phyloP scores from a whole-genome alignment of 2,888 invertebrate species.

The Encarsia formosa region DNA sequence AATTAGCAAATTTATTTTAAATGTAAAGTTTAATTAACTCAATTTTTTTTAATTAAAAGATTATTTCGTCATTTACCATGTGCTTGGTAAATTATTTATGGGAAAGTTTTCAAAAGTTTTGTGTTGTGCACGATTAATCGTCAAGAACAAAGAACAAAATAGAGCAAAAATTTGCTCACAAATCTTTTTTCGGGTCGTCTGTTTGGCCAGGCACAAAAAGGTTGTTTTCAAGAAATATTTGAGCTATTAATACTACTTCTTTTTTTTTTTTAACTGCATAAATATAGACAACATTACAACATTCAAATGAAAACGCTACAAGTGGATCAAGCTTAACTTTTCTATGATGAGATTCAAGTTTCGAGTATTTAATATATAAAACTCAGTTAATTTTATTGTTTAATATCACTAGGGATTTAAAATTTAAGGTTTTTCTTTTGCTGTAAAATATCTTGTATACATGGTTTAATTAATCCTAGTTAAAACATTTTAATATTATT shows the following conservation, averaged over 20 bases:
- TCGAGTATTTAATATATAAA: slow-evolving; percentile 6
- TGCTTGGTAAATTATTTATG: slow-evolving; percentile 18
- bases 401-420: slow-evolving; percentile 9
- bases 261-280: slow-evolving; percentile 8
- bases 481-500: slow-evolving; percentile 7
- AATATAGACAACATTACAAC: slow-evolving; percentile 3
- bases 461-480: slow-evolving; percentile 4
- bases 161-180: slow-evolving; percentile 16
- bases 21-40: too few relatives aligned
- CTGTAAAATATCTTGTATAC: slow-evolving; percentile 8
- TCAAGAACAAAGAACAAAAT: slow-evolving; percentile 14
- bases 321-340: slow-evolving; percentile 22
- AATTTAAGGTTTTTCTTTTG: slow-evolving; percentile 14
- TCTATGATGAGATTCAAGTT: slow-evolving; percentile 10
- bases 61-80: too few relatives aligned
- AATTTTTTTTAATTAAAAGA: too few relatives aligned
- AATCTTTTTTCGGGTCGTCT: slow-evolving; percentile 7
- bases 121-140: slow-evolving; percentile 16
- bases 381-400: too few relatives aligned
- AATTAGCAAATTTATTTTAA: too few relatives aligned
- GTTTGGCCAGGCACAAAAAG: slow-evolving; percentile 29
- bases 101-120: slow-evolving; percentile 21
- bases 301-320: slow-evolving; percentile 17
- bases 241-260: too few relatives aligned
- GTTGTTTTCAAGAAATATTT: slow-evolving; percentile 24